phyloP scores from a whole-genome alignment of 64 coral and sea anemone genomes.

The Astreopora myriophthalma region DNA sequence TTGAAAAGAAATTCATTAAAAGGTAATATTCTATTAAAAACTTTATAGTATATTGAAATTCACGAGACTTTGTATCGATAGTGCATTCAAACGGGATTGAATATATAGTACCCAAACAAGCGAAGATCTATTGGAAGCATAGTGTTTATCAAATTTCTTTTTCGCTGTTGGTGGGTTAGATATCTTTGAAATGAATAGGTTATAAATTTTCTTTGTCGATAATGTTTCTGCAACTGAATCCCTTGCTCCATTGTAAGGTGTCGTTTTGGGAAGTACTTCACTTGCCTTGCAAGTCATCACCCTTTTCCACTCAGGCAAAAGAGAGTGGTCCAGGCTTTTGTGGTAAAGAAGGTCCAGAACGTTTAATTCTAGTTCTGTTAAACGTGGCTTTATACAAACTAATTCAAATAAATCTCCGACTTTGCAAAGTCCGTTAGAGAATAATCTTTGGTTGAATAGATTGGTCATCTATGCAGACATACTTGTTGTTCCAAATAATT shows the following conservation, averaged over 20 bases:
- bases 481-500: too few species aligned
- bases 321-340: neutral
- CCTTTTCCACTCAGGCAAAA: neutral
- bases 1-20: too few species aligned
- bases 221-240: neutral
- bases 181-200: neutral
- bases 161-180: neutral
- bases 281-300: neutral
- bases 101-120: neutral
- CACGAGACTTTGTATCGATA: neutral
- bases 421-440: too few species aligned
- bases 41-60: too few species aligned
- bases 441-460: too few species aligned
- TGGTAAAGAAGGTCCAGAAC: too few species aligned
- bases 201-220: neutral
- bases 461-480: too few species aligned
- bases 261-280: neutral
- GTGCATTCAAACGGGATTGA: neutral
- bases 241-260: neutral
- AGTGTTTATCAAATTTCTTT: neutral
- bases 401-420: neutral
- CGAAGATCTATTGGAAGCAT: neutral
- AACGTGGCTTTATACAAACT: too few species aligned
- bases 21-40: too few species aligned
- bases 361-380: too few species aligned